Base-by-base conservation (phyloP, 2,113 vertebrate species). In the Calyptomena viridis region DNA sequence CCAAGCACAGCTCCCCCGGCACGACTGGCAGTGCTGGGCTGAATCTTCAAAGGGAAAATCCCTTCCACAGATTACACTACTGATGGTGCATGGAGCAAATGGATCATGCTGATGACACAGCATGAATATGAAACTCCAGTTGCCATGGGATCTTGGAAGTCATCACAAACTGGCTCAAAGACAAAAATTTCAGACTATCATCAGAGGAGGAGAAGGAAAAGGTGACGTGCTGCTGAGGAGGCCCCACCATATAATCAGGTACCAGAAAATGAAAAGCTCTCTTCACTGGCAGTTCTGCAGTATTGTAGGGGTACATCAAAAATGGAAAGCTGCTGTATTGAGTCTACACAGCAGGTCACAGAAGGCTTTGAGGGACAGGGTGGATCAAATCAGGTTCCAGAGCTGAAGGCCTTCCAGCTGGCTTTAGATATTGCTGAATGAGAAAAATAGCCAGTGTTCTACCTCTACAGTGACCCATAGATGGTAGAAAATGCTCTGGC, bases 51-150 rank as follows among this genome's bases (percentile, higher is more conserved):
- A 52, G 22, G 14, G 37, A 3, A 63, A 33, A 33, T 68, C 46
- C 33, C 39, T 33, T 28, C 22, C 52, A 39, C 14, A 37, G 0
- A 0, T 44, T 27, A 12, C 37, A 18, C 46, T 27, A 33, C 22
- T 24, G 33, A 60, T 19, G 14, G 22, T 69, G 8, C 37, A 8
- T 23, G 33, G 22, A 68, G 1, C 18, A 50, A 52, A 53, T 18
- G 35, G 11, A 25, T 59, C 7, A 31, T 5, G 3, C 15, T 64
- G 63, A 37, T 37, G 11, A 17, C n/a, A 37, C 27, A 6, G 5
- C 30, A 33, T 33, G 31, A 33, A 56, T 33, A 56, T 18, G 31
- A 56, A 55, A 55, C 9, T 30, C 30, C 30, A 33, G 4, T 55
- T 10, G 19, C 18, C 30, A 30, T 33, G 53, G 53, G 19, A 21